Evolutionary conservation across 2,797 vertebrate species (phyloP), one percentile per base, ranked within the genome.

Genomic region (Sphenodon punctatus): DNA sequence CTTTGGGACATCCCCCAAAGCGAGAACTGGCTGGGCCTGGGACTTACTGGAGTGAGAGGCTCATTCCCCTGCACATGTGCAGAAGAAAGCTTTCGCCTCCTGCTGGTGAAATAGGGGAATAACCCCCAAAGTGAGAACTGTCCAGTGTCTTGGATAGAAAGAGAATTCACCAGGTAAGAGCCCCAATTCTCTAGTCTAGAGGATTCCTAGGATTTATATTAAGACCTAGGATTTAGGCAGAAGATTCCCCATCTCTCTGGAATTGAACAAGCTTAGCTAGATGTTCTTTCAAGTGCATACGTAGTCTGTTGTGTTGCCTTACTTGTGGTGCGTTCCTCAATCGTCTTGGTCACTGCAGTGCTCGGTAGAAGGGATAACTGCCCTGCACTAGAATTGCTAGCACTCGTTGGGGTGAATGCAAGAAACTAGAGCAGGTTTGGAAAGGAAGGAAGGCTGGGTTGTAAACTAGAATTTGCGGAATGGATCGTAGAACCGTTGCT

Each of bases 211-310:
- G 5, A 49, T n/a, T 25, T 6, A 34, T n/a, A 30, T 17, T 4
- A 0, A 0, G 10, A 30, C 23, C 25, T 65, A 19, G 58, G 0
- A n/a, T n/a, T n/a, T n/a, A n/a, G 48, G 39, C 12, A 1, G 2
- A 14, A 1, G 5, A 15, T 45, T 39, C 38, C 65, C 30, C 0
- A n/a, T n/a, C n/a, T n/a, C 65, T 0, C 1, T n/a, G 27, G 6
- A n/a, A 38, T 82, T 45, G 48, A 41, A 25, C 3, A 56, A 58
- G 3, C 11, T 63, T 59, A 10, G 13, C n/a, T 53, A 41, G 27
- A 32, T 1, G 3, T 53, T 27, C 17, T 15, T 8, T 14, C n/a
- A 53, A 27, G 8, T 15, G 27, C n/a, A 9, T n/a, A 17, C 8
- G 3, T 36, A 3, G 4, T 45, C 1, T 0, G 2, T 10, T 4